A percentile compares a stretch with the other conserved stretches of the same genome.
Evolutionary conservation across 1,140 invertebrate genomes (phyloP).

Genomic region (Berghia stephanieae): DNA sequence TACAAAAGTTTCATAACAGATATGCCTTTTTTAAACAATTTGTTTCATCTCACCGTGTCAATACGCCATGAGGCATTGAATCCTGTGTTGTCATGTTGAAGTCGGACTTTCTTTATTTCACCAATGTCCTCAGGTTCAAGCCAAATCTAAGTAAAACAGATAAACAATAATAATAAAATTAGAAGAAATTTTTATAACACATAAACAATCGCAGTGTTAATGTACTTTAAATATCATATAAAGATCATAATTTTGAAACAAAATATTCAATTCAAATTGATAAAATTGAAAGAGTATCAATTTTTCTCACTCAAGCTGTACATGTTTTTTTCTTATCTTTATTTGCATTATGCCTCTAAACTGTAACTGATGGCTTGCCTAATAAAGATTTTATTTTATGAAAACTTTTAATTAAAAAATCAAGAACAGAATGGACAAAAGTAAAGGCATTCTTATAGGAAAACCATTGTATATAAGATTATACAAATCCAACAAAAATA

Average conservation of each 20-base stretch:
- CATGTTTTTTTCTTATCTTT: background rate
- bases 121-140: conserved; percentile 54
- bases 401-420: too few relatives aligned
- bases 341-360: background rate
- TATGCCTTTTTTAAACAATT: too few relatives aligned
- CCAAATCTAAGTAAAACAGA: conserved; percentile 41
- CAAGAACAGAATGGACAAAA: too few relatives aligned
- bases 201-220: too few relatives aligned
- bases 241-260: background rate
- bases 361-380: background rate
- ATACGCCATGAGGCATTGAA: conserved; percentile 49
- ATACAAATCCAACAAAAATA: background rate
- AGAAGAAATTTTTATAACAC: too few relatives aligned
- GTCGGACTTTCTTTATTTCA: conserved; percentile 55
- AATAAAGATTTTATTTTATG: too few relatives aligned
- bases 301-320: too few relatives aligned
- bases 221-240: background rate
- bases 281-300: too few relatives aligned
- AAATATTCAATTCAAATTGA: background rate
- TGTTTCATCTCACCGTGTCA: conserved; percentile 50
- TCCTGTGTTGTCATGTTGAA: conserved; percentile 56
- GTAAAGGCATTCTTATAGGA: too few relatives aligned
- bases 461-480: too few relatives aligned
- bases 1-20: background rate
- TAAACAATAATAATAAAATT: background rate